Evolutionary conservation across 1,140 invertebrate species (phyloP), one percentile per base, ranked within the genome.

Genomic region (Nebria ingens): DNA sequence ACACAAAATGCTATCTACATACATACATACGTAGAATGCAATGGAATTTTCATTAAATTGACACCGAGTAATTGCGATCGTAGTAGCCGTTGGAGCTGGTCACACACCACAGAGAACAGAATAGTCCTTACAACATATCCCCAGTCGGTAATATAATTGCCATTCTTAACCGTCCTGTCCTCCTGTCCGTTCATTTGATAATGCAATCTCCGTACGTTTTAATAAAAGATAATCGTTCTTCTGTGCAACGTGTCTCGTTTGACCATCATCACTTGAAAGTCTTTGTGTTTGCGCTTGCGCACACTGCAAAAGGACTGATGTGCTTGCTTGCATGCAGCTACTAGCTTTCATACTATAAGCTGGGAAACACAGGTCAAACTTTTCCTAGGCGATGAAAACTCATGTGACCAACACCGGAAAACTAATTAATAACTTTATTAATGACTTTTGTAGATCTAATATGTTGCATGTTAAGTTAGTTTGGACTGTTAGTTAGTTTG

Each of bases 371-470:
- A 45, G 40, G 40, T 45, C 40, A 45, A 45, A 45, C 6, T 45
- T 45, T 45, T 45, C 40, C 40, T 17, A n/a, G n/a, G n/a, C n/a
- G 17, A 45, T 45, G 40, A 17, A 45, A 45, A 45, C 40, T 45
- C 40, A 17, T 45, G 15, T 45, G 40, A 45, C 40, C 40, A 45
- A 45, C 40, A 45, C 40, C 40, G 40, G 40, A 45, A 45, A 45
- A 45, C 40, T 45, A 45, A 45, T 45, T 45, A 45, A 45, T 45
- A 45, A 45, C 40, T 45, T 45, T 45, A 45, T 45, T 45, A 45
- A 45, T 45, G 40, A 45, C 9, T 45, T 45, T 45, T 17, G 40
- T 45, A 17, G 9, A 45, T 45, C 40, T 45, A 45, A 45, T 45
- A 45, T 45, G 40, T 45, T 45, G 17, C 40, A 45, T 45, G 40